Evolutionary conservation across 2,888 invertebrate species (phyloP), one percentile per base, ranked within the genome.

Genomic region (Strigamia transsilvanica): DNA sequence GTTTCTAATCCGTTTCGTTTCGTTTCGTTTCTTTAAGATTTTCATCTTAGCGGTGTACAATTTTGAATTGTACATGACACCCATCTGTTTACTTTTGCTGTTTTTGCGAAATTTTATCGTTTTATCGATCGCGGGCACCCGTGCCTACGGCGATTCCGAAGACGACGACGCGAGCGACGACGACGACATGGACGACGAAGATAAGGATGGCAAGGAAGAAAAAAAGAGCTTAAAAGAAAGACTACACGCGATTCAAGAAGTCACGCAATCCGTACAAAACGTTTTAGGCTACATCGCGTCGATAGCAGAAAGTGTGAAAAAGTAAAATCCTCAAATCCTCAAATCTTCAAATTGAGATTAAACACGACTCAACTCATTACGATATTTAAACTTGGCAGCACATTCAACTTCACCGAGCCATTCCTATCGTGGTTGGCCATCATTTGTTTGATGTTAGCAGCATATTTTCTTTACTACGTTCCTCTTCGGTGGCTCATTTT

Each of bases 381-480:
- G n/a, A n/a, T n/a, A n/a, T n/a, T 27, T 15, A 46, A 51, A 21
- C 21, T 21, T 32, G 2, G 84, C 91, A 97, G 97, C 89, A 93
- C 97, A 83, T 96, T 97, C 90, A 97, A 98, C 89, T 99, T 98
- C 90, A 96, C 97, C 83, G 94, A 98, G 88, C 97, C 98, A 84
- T 98, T 97, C 90, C 90, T 99, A 85, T 97, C 98, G 86, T 95
- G 94, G 90, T 90, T 99, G 88, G 96, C 97, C 21, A 94, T 98
- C 85, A 89, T 93, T 61, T 91, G 95, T 86, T 89, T 97, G 81
- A 87, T 93, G 83, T 90, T 92, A 80, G 94, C 92, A 13, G 92
- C 93, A 85, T 85, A 94, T 81, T 93, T 98, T 12, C 89, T 99
- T 21, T 98, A 97, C 87, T 91, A 94, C 85, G 92, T 99, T 86